Base-by-base conservation (phyloP, 2,888 invertebrate genomes). In the Seira ritae region DNA sequence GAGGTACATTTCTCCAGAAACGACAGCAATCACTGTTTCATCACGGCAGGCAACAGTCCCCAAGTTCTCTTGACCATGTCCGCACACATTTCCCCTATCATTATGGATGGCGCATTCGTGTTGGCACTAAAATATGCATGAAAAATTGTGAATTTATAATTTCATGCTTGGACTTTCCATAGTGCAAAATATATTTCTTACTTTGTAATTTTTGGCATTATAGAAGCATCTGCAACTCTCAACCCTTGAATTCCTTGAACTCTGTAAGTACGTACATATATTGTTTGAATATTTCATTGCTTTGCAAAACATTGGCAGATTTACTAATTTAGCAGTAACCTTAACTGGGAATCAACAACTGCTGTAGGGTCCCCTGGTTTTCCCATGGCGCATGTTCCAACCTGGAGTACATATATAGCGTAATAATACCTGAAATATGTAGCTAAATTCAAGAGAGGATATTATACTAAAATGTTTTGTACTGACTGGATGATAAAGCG, bases 311-410 rank as follows among this genome's bases (percentile, higher is more conserved):
- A 12, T 46, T 6, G 46, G 46, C 12, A 12, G 6, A 12, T 10
- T 46, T 46, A 46, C 6, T 46, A 46, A 12, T 10, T 10, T 10
- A 46, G 42, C 20, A 20, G 23, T 12, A 31, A 62, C 73, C 80
- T 79, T 20, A 85, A 42, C 31, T 80, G 19, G 0, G 82, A 83
- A 67, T 85, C 83, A 0, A 85, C 82, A 0, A 85, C 85, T 1
- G 85, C 37, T 0, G 37, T 62, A 4, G 73, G 76, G 17, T 75
- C 65, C 0, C 55, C 70, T 0, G 24, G 10, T 42, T 76, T 82
- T 23, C 85, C 85, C 85, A 85, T 85, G 1, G 71, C 0, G 24
- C 85, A 85, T 0, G 85, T 80, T 12, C 76, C 69, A 4, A 60
- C n/a, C n/a, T n/a, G n/a, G n/a, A n/a, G n/a, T n/a, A n/a, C n/a